Conservation (phyloP, 2,797 vertebrate genomes). For the Dallia pectoralis region DNA sequence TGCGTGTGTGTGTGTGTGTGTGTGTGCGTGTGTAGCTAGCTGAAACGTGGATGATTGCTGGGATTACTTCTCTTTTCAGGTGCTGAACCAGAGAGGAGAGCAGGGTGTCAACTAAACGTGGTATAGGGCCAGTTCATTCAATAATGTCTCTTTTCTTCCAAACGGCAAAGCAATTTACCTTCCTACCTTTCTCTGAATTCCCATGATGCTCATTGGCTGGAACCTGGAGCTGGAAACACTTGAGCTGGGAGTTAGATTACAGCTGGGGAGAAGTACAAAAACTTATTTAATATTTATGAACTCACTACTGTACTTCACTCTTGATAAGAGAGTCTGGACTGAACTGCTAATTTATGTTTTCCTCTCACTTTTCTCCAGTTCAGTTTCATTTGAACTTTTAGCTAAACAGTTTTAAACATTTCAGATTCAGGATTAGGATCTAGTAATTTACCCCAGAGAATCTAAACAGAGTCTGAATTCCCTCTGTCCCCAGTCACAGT, state of each 20-base stretch:
- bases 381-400: background rate
- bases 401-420: background rate
- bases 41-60: conserved; percentile 21
- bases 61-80: conserved; percentile 26
- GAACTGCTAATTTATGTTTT: too few species aligned
- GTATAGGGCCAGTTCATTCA: conserved; percentile 33
- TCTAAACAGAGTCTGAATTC: conserved; percentile 24
- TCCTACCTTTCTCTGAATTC: background rate
- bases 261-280: background rate
- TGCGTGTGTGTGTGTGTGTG: background rate
- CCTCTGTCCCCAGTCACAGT: conserved; percentile 20
- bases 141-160: conserved; percentile 23
- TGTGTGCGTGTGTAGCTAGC: conserved; percentile 10
- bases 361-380: background rate
- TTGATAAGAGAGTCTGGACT: too few species aligned
- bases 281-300: background rate
- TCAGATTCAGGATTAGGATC: conserved; percentile 2
- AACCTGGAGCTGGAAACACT: background rate
- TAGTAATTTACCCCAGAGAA: conserved; percentile 18
- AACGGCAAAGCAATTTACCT: conserved; percentile 12
- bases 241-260: too few species aligned
- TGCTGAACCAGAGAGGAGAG: conserved; percentile 19
- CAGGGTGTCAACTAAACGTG: conserved; percentile 28
- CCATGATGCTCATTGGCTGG: background rate
- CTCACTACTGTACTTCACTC: too few species aligned